Percentiles rank a stretch among this genome's conserved stretches.
Conservation (phyloP, 1,140 invertebrate species). For the Zelostemma sp. region DNA sequence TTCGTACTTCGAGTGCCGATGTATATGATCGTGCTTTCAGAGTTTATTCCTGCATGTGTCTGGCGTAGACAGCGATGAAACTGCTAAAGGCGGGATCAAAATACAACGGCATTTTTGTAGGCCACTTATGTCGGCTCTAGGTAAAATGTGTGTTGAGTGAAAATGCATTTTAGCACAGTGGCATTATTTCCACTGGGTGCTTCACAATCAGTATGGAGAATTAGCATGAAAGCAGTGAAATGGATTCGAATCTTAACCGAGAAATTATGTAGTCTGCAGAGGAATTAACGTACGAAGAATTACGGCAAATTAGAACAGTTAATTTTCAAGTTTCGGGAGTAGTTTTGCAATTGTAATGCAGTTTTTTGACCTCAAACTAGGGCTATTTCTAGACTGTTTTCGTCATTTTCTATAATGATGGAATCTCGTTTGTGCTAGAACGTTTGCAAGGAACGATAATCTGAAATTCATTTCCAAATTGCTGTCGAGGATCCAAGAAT, state of each 20-base stretch:
- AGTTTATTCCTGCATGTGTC: neutral
- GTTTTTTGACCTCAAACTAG: too few species aligned
- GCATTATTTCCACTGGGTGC: conserved; percentile 3
- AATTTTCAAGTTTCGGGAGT: too few species aligned
- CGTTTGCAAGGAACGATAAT: too few species aligned
- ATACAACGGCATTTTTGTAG: conserved; percentile 5
- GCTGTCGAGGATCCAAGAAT: too few species aligned
- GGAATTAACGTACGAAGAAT: neutral
- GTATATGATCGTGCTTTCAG: neutral
- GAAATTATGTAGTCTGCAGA: neutral
- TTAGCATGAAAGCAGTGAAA: neutral
- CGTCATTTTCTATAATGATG: too few species aligned
- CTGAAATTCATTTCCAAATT: too few species aligned
- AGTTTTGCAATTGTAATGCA: too few species aligned
- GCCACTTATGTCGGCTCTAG: neutral
- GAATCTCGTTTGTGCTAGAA: too few species aligned
- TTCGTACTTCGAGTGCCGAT: neutral
- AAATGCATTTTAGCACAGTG: neutral
- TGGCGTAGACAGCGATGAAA: neutral
- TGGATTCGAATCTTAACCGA: neutral
- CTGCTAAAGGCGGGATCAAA: neutral
- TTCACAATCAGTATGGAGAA: neutral
- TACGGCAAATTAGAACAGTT: too few species aligned
- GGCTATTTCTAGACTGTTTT: too few species aligned
- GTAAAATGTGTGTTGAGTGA: conserved; percentile 5